These are phyloP conservation scores for Cephalopachus bancanus DNA, from an alignment of 2,797 vertebrate genomes.

Conservation along the genomic window DNA sequence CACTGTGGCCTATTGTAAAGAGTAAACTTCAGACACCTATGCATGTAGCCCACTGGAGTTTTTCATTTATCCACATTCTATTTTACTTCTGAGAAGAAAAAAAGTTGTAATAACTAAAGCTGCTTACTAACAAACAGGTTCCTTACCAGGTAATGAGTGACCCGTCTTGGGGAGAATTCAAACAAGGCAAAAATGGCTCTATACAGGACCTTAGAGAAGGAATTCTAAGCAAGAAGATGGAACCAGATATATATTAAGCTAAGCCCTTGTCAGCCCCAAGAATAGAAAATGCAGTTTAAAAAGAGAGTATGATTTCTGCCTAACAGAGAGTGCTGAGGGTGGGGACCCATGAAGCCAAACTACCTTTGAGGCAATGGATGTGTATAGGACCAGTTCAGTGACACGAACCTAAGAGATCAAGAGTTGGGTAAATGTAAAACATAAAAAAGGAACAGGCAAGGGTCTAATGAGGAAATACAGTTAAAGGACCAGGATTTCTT, in stretches of 20 bases:
- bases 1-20: background rate
- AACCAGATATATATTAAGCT: background rate
- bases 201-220: background rate
- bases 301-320: background rate
- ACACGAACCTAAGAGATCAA: background rate
- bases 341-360: background rate
- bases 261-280: background rate
- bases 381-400: too few species aligned
- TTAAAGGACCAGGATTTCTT: background rate
- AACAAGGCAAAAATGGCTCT: background rate
- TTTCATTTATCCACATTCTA: background rate
- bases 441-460: background rate
- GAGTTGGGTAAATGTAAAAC: background rate
- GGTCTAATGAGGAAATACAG: background rate
- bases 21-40: background rate
- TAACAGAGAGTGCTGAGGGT: background rate
- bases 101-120: background rate
- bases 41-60: background rate
- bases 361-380: background rate
- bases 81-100: background rate
- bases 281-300: background rate
- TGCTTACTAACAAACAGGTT: background rate
- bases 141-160: background rate
- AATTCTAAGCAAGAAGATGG: background rate
- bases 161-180: background rate